A percentile compares a stretch with the other conserved stretches of the same genome.
These are phyloP conservation scores for Iguana delicatissima DNA, from an alignment of 2,797 vertebrate genomes.

Conservation along the genomic window DNA sequence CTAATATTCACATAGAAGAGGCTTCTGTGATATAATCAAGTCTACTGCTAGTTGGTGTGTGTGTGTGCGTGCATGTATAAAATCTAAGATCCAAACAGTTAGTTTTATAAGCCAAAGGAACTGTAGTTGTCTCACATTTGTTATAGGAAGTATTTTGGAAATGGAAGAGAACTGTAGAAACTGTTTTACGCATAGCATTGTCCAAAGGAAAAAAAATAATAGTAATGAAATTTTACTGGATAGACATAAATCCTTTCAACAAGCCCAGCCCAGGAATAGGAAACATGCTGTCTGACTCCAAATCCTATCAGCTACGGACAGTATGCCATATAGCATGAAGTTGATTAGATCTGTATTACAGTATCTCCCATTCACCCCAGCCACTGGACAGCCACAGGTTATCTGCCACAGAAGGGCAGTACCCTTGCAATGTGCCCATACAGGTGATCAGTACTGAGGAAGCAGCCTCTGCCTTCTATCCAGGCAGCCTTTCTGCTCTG, in stretches of 20 bases:
- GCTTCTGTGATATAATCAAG: not conserved
- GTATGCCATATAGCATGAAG: not conserved
- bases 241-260: not conserved
- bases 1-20: conserved; percentile 11
- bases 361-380: no score
- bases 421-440: not conserved
- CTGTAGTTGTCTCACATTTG: not conserved
- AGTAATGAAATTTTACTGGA: not conserved
- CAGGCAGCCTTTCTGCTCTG: not conserved
- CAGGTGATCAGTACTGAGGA: not conserved
- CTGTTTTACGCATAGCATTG: not conserved
- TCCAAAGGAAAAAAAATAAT: not conserved
- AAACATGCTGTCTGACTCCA: not conserved
- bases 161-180: not conserved
- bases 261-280: not conserved
- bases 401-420: not conserved
- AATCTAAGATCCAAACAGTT: not conserved
- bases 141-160: conserved; percentile 8
- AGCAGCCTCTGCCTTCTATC: not conserved
- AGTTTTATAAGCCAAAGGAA: not conserved
- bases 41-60: not conserved
- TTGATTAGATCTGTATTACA: not conserved
- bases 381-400: not conserved
- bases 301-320: not conserved
- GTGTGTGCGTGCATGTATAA: not conserved